phyloP scores from a whole-genome alignment of 2,797 vertebrate species.

The Bovichtus diacanthus region DNA sequence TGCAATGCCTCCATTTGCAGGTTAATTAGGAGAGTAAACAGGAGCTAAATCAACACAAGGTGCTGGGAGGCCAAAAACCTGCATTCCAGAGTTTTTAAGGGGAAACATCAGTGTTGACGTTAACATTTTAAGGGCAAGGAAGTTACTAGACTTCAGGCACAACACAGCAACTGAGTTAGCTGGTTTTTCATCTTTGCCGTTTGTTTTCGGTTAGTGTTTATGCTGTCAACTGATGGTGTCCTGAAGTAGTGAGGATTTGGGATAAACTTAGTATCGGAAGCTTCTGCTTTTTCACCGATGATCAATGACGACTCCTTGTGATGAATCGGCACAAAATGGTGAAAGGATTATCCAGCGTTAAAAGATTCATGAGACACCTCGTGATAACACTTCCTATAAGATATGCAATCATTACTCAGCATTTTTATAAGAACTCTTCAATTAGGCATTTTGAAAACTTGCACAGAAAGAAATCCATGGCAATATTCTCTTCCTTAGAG shows the following conservation, averaged over 20 bases:
- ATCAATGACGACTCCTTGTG: neutral
- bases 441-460: neutral
- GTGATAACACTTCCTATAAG: neutral
- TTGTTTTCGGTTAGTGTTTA: slow-evolving; percentile 24
- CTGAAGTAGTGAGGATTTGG: neutral
- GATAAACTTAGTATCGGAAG: neutral
- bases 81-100: slow-evolving; percentile 23
- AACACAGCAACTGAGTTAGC: slow-evolving; percentile 7
- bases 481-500: slow-evolving; percentile 7
- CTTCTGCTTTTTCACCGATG: neutral
- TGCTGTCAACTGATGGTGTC: neutral
- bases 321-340: neutral
- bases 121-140: slow-evolving; percentile 10
- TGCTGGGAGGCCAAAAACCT: slow-evolving; percentile 20
- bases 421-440: neutral
- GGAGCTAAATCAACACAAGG: slow-evolving; percentile 49
- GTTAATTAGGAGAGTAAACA: slow-evolving; percentile 62
- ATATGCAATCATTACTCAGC: slow-evolving; percentile 7
- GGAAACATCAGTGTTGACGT: slow-evolving; percentile 50
- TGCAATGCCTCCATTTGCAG: slow-evolving; percentile 52
- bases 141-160: neutral
- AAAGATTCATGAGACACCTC: too few species aligned
- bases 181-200: slow-evolving; percentile 32
- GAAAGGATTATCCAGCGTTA: neutral
- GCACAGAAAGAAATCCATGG: neutral